Conservation (phyloP, 2,888 invertebrate genomes). For the Scaptomyza polygonia region DNA sequence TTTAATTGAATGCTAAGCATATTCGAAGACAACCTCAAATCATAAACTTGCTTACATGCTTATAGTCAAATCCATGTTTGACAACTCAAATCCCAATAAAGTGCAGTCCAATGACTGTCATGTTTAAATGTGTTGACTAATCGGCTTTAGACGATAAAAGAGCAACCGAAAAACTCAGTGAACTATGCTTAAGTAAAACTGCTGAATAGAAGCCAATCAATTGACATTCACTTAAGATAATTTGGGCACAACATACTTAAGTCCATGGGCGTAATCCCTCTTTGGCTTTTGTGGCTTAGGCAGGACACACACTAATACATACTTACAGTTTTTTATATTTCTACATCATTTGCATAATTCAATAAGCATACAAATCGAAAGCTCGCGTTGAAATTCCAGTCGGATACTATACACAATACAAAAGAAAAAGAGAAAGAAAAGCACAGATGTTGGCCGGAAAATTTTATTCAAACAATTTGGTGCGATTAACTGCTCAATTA, state of each 20-base stretch:
- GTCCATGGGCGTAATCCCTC: neutral
- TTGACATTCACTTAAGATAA: slow-evolving; percentile 63
- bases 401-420: slow-evolving; percentile 1
- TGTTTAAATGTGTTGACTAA: slow-evolving; percentile 52
- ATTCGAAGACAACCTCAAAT: slow-evolving; percentile 13
- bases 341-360: slow-evolving; percentile 72
- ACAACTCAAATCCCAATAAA: slow-evolving; percentile 32
- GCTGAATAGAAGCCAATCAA: slow-evolving; percentile 70
- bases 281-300: slow-evolving; percentile 22
- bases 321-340: slow-evolving; percentile 28
- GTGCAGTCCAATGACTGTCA: slow-evolving; percentile 21
- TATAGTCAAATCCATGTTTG: slow-evolving; percentile 37
- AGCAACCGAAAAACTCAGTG: neutral
- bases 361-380: slow-evolving; percentile 73
- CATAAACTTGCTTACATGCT: slow-evolving; percentile 16
- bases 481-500: slow-evolving; percentile 79
- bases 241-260: slow-evolving; percentile 37
- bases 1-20: slow-evolving; percentile 26
- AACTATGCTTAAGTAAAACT: slow-evolving; percentile 29
- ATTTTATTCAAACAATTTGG: slow-evolving; percentile 74
- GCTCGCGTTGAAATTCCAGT: slow-evolving; percentile 26
- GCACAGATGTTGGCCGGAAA: slow-evolving; percentile 15
- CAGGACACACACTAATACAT: slow-evolving; percentile 40
- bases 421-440: slow-evolving; percentile 5
- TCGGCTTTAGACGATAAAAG: slow-evolving; percentile 51